Evolutionary conservation across 2,888 invertebrate genomes (phyloP), one percentile per base, ranked within the genome.

Genomic region (Ptilodon capucinus): DNA sequence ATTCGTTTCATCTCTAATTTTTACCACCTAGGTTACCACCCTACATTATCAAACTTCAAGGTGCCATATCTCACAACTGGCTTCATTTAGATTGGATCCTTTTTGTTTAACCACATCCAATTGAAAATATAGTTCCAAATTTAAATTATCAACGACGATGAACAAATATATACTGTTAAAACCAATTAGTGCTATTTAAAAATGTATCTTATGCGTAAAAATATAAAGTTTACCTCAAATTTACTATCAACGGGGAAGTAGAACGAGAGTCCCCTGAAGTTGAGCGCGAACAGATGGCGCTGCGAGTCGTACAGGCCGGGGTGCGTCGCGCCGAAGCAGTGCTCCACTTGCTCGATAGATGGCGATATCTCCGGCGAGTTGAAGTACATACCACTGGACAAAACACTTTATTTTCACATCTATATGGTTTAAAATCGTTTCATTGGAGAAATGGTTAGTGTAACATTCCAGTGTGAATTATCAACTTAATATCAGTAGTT

Each of bases 261-360:
- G 91, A 99, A 99, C 14, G 98, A 98, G 40, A 99, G 93, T 8
- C 99, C 99, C 67, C 99, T 93, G 88, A 99, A 99, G 88, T 98
- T 98, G 68, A 99, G 93, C 62, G 97, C 97, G 91, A 99, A 99
- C 53, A 98, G 93, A 86, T 98, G 97, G 68, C 97, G 96, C 80
- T 97, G 97, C 50, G 97, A 95, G 92, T 99, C 99, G 85, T 98
- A 99, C 41, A 98, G 97, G 68, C 99, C 99, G 21, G 99, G 99
- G 89, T 98, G 98, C 25, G 99, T 99, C 52, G 99, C 99, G 60
- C 99, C 99, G 92, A 99, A 99, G 45, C 98, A 98, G 91, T 98
- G 97, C 88, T 99, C 99, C 65, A 99, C 98, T 87, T 98, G 98
- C 89, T 99, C 98, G 74, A 99, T 97, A 55, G 98, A 98, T 59